Base-by-base conservation (phyloP, 2,888 invertebrate genomes). In the Bembecia ichneumoniformis region DNA sequence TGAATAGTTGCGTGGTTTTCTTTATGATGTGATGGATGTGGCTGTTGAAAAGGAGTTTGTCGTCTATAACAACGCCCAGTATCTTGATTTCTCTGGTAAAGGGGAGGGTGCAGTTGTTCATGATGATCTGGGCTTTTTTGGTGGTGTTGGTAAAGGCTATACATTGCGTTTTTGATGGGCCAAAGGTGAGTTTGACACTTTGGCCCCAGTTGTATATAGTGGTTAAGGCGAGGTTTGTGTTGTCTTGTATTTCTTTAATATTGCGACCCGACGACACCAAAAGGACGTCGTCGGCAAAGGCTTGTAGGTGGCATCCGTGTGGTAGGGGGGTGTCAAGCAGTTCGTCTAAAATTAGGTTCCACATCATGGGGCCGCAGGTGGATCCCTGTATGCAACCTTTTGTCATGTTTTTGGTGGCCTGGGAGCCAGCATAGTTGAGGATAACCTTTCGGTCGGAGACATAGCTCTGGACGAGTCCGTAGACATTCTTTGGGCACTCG, bases 341-440 rank as follows among this genome's bases (percentile, higher is more conserved):
- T 3, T 57, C 52, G n/a, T 66, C 60, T 0, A 64, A 36, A 1
- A 62, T 52, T 0, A 62, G n/a, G 44, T 63, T 63, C 64, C 64
- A 62, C 0, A 62, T 20, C 0, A 47, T 45, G 0, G 61, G 59
- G 0, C n/a, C n/a, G n/a, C n/a, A n/a, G n/a, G n/a, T n/a, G n/a
- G n/a, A n/a, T n/a, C n/a, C n/a, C n/a, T n/a, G 63, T 0, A 64
- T 53, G 49, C 63, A 64, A 0, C 62, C 62, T 35, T 47, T 58
- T 2, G 56, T 50, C 48, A 55, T 58, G 0, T 4, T 3, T 48
- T 60, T 59, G 3, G 43, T 5, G 1, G 36, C 48, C 0, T 5
- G 20, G 1, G 36, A 3, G 7, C 51, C 58, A 0, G 57, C 55
- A 10, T 51, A 51, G 17, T 54, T 44, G 0, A 63, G 10, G 0